These are phyloP conservation scores for Centropristis striata DNA, from an alignment of 2,113 vertebrate species.

Conservation along the genomic window DNA sequence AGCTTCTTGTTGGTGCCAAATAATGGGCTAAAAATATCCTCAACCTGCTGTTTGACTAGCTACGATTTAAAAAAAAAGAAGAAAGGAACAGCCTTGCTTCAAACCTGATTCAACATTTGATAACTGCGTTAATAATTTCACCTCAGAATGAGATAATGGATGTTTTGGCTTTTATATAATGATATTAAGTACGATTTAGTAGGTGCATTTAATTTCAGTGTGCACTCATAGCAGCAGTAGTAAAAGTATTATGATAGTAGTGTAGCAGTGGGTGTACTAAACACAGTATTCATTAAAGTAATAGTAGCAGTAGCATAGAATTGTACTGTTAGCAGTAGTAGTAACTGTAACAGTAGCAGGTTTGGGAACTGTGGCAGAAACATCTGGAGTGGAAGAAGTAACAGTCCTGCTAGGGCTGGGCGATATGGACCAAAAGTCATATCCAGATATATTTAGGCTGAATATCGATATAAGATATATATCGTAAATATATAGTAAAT, in stretches of 20 bases:
- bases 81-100: not conserved
- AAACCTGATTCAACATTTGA: not conserved
- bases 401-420: too few species aligned
- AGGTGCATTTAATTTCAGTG: not conserved
- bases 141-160: slow-evolving; percentile 1
- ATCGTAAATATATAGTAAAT: too few species aligned
- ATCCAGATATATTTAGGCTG: too few species aligned
- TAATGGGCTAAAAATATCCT: slow-evolving; percentile 5
- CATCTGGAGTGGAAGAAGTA: not conserved
- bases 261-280: not conserved
- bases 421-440: too few species aligned
- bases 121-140: not conserved
- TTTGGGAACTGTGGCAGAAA: not conserved
- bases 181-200: not conserved
- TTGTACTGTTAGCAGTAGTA: not conserved
- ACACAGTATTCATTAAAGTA: not conserved
- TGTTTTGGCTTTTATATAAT: slow-evolving; percentile 6
- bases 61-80: not conserved
- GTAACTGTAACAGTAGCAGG: not conserved
- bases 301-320: not conserved
- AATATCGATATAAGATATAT: too few species aligned
- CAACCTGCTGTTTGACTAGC: not conserved
- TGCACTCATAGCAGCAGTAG: not conserved
- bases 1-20: slow-evolving; percentile 17
- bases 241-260: not conserved